Percentiles rank a stretch among this genome's conserved stretches.
Conservation (phyloP, 1,140 invertebrate species). For the Thereuonema tuberculata region DNA sequence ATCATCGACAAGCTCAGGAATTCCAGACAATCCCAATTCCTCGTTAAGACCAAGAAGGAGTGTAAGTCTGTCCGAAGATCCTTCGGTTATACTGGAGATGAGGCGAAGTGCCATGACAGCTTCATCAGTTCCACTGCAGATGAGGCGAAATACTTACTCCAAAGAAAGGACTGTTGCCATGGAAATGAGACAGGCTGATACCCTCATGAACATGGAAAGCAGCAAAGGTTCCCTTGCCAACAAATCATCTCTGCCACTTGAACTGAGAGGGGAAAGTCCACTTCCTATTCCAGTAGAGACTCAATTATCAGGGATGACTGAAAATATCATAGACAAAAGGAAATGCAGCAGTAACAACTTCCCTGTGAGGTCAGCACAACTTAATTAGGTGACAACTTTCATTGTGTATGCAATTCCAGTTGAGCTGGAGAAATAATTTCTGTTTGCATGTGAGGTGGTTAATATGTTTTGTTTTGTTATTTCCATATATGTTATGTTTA, state of each 20-base stretch:
- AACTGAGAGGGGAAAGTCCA: not conserved
- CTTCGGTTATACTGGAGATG: not conserved
- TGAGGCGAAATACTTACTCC: not conserved
- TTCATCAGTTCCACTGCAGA: not conserved
- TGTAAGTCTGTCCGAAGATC: not conserved
- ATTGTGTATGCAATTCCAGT: too few species aligned
- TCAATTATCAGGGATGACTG: not conserved
- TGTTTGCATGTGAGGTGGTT: not conserved
- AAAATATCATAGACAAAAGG: not conserved
- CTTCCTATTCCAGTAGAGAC: not conserved
- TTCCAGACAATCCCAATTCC: not conserved
- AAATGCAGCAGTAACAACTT: not conserved
- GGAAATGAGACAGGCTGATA: not conserved
- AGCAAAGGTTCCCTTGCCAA: not conserved
- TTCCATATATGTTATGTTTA: not conserved
- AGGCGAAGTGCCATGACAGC: not conserved
- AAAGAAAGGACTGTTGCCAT: not conserved
- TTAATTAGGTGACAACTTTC: not conserved
- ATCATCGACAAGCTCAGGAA: not conserved
- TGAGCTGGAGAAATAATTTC: too few species aligned
- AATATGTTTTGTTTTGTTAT: not conserved
- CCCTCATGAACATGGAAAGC: not conserved
- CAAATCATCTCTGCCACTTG: not conserved
- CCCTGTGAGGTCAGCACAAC: constrained; percentile 1
- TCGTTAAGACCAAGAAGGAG: not conserved